Percentiles rank a stretch among this genome's conserved stretches.
Evolutionary conservation across 2,888 invertebrate species (phyloP).

Genomic region (Plebejus melissa): DNA sequence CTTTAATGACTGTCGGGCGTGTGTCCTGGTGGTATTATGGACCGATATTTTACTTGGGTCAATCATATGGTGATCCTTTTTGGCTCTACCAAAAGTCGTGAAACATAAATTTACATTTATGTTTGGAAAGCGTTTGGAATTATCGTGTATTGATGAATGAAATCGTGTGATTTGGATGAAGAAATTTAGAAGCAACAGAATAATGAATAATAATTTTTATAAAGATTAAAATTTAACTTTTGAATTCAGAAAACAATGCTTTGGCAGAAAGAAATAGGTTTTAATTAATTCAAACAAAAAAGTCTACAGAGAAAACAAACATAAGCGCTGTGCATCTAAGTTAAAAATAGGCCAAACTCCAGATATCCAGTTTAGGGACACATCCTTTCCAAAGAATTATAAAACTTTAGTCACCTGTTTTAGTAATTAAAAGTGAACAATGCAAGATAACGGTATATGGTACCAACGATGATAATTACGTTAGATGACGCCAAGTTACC

Average conservation of each 20-base stretch:
- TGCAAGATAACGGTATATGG: constrained; percentile 11
- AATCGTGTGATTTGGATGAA: not conserved
- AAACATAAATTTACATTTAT: not conserved
- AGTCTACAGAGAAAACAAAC: too few relatives aligned
- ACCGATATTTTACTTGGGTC: constrained; percentile 45
- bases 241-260: too few relatives aligned
- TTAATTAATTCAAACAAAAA: too few relatives aligned
- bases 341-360: too few relatives aligned
- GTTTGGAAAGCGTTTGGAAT: not conserved
- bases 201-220: not conserved
- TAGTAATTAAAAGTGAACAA: too few relatives aligned
- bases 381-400: too few relatives aligned
- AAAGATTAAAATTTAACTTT: too few relatives aligned
- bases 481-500: constrained; percentile 33
- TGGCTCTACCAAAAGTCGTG: not conserved
- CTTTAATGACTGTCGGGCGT: constrained; percentile 49
- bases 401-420: too few relatives aligned
- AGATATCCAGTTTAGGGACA: too few relatives aligned
- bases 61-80: constrained; percentile 37
- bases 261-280: too few relatives aligned
- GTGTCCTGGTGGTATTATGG: constrained; percentile 41
- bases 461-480: constrained; percentile 26
- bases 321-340: too few relatives aligned
- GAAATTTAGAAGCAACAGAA: not conserved
- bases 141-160: not conserved